These are phyloP conservation scores for Aporophyla nigra DNA, from an alignment of 2,888 invertebrate genomes.

Conservation along the genomic window DNA sequence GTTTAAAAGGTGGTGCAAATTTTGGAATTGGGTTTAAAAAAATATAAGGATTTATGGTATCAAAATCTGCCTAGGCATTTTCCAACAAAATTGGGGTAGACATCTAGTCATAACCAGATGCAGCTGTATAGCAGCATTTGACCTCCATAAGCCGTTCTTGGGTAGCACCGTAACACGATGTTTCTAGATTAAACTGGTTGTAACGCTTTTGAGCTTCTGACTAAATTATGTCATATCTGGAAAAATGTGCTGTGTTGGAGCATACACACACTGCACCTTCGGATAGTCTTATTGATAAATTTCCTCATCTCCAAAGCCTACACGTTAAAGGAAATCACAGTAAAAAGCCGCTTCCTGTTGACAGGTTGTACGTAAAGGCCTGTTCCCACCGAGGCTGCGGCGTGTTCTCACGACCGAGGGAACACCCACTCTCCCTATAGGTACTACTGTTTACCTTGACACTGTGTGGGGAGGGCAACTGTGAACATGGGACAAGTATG, in stretches of 20 bases:
- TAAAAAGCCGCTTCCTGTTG: slow-evolving; percentile 66
- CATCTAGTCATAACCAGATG: not conserved
- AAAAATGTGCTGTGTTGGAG: too few species aligned
- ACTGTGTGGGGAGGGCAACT: slow-evolving; percentile 13
- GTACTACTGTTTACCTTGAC: slow-evolving; percentile 57
- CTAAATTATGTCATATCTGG: not conserved
- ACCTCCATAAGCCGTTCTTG: too few species aligned
- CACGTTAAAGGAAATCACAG: slow-evolving; percentile 50
- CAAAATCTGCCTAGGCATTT: not conserved
- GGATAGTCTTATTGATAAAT: slow-evolving; percentile 1
- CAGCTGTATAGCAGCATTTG: too few species aligned
- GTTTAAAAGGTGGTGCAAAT: slow-evolving; percentile 11
- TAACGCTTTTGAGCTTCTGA: too few species aligned
- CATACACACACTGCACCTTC: not conserved
- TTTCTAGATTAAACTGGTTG: not conserved
- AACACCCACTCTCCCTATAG: slow-evolving; percentile 66
- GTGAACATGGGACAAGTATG: slow-evolving; percentile 11
- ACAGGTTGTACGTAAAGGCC: slow-evolving; percentile 47
- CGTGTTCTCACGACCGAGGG: slow-evolving; percentile 67
- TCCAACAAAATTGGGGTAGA: not conserved
- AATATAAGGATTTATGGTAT: not conserved
- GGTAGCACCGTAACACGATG: too few species aligned
- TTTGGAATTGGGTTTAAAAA: not conserved
- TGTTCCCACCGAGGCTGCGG: slow-evolving; percentile 53
- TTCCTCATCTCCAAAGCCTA: not conserved